Conservation (phyloP, 2,888 invertebrate species). For the Poecilus cupreus region DNA sequence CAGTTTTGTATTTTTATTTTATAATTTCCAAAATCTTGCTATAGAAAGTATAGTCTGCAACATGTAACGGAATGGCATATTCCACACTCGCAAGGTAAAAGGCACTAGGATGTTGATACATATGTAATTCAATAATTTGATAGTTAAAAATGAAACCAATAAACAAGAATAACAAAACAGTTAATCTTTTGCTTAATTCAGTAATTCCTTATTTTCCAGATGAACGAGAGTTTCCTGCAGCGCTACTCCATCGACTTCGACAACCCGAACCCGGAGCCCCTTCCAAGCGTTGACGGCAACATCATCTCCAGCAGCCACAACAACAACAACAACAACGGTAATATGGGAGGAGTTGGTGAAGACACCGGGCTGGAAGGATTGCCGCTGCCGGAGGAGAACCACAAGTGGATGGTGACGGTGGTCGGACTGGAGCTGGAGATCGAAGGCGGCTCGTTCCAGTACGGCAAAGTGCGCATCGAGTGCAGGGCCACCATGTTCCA, state of each 20-base stretch:
- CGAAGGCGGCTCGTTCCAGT: conserved; percentile 78
- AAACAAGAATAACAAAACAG: too few species aligned
- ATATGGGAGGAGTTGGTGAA: too few species aligned
- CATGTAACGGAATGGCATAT: too few species aligned
- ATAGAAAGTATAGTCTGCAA: too few species aligned
- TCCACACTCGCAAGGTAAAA: too few species aligned
- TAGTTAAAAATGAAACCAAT: too few species aligned
- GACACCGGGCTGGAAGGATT: not conserved
- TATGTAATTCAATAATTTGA: too few species aligned
- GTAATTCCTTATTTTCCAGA: conserved; percentile 64
- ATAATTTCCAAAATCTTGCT: too few species aligned
- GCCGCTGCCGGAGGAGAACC: conserved; percentile 16
- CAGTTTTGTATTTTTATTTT: too few species aligned
- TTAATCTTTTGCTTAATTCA: too few species aligned
- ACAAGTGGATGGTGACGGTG: conserved; percentile 66
- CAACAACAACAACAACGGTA: not conserved
- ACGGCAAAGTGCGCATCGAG: conserved; percentile 79
- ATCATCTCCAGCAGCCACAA: conserved; percentile 22
- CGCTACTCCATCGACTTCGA: conserved; percentile 53
- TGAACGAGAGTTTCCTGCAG: conserved; percentile 66
- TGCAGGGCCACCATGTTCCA: conserved; percentile 82
- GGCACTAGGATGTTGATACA: too few species aligned
- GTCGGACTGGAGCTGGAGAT: conserved; percentile 77
- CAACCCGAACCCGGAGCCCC: conserved; percentile 57
- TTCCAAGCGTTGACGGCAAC: conserved; percentile 62